Evolutionary conservation across 2,113 vertebrate genomes (phyloP), one percentile per base, ranked within the genome.

Genomic region (Pseudorasbora parva): DNA sequence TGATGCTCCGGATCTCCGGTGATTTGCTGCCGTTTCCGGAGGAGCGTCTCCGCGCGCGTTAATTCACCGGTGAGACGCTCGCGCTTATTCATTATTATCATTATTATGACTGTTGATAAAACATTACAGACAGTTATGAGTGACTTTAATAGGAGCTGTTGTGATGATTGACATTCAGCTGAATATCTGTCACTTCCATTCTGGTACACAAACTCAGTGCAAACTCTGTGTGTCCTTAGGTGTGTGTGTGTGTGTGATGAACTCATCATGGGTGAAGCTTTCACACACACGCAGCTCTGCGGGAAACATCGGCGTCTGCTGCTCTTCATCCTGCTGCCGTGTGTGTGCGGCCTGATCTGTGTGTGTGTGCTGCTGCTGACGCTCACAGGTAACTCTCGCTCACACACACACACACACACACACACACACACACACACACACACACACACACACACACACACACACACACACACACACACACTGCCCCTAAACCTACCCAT

Each of bases 271-370:
- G 93, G 91, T 79, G 90, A 94, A 77, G 90, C 91, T 41, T 95
- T 95, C 86, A 93, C 94, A 82, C 93, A 94, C 88, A 96, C 95
- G 87, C 80, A 95, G 88, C 90, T 91, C 23, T 93, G 94, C 8
- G 87, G 91, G 60, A 94, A 89, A 68, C 89, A 94, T 76, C 92
- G 95, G 45, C 94, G 94, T 15, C 92, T 96, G 85, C 37, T 95
- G 4, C 82, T 96, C 83, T 90, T 95, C 68, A 91, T 96, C 83
- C 85, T 97, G 83, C 93, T 97, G 84, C 95, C 95, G 0, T 96
- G 95, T 82, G 90, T 96, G 89, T 96, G 95, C 83, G 94, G 93
- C 9, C 91, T 96, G 49, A 88, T 94, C 33, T 93, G 96, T 85
- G 86, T 97, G 86, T 94, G 93, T 66, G 90, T 94, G 59, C 91